Conservation (phyloP, 2,888 invertebrate genomes). For the Aelia acuminata region DNA sequence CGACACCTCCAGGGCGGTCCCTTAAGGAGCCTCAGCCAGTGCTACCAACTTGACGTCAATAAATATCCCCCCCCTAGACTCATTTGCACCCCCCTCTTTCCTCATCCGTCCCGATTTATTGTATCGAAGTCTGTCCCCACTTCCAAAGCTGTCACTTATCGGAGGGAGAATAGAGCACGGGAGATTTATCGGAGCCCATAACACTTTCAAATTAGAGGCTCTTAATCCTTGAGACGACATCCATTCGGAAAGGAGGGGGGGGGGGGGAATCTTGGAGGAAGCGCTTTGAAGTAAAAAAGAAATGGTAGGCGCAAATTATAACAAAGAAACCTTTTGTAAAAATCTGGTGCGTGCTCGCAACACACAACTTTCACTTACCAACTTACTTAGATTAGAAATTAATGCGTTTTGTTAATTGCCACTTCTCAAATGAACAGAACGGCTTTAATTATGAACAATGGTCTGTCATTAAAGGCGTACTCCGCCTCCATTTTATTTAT, state of each 20-base stretch:
- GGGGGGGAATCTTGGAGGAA: slow-evolving; percentile 25
- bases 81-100: slow-evolving; percentile 18
- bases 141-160: background rate
- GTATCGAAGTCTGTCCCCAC: slow-evolving; percentile 38
- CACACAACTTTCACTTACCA: too few species aligned
- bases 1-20: slow-evolving; percentile 25
- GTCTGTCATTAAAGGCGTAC: too few species aligned
- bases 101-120: slow-evolving; percentile 49
- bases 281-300: background rate
- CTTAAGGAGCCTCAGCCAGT: slow-evolving; percentile 37
- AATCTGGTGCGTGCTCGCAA: too few species aligned
- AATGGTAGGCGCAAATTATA: background rate
- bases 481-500: too few species aligned
- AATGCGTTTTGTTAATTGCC: too few species aligned
- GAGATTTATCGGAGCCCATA: background rate
- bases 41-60: slow-evolving; percentile 48
- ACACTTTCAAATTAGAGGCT: slow-evolving; percentile 36
- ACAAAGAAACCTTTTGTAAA: too few species aligned
- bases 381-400: too few species aligned
- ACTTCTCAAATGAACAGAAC: too few species aligned
- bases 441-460: too few species aligned
- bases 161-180: slow-evolving; percentile 35
- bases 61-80: slow-evolving; percentile 43
- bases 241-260: background rate
- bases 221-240: slow-evolving; percentile 25